Percentiles rank a stretch among this genome's conserved stretches.
Conservation (phyloP, 2,888 invertebrate species). For the Melanargia galathea region DNA sequence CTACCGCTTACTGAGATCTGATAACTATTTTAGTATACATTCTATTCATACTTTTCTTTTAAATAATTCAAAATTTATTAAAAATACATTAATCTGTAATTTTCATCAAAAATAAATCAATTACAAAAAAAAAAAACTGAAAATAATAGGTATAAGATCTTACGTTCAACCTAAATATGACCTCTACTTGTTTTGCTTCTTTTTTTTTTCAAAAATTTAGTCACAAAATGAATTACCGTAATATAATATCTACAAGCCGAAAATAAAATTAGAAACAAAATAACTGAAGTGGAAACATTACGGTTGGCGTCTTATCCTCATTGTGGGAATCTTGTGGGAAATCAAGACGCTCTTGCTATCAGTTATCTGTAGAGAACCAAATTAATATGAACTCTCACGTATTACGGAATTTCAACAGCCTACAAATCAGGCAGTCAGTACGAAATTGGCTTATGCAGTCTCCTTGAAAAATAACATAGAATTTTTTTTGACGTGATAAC, state of each 20-base stretch:
- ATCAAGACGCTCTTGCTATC: constrained; percentile 40
- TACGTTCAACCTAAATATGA: too few relatives aligned
- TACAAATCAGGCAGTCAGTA: constrained; percentile 1
- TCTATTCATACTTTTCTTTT: too few relatives aligned
- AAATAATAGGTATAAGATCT: too few relatives aligned
- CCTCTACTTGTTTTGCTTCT: not conserved
- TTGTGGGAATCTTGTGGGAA: constrained; percentile 44
- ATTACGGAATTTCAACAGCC: constrained; percentile 7
- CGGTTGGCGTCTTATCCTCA: constrained; percentile 40
- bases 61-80: too few relatives aligned
- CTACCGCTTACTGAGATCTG: too few relatives aligned
- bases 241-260: constrained; percentile 5
- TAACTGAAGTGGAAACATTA: constrained; percentile 36
- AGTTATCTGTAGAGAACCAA: constrained; percentile 32
- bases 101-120: too few relatives aligned
- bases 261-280: constrained; percentile 37
- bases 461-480: not conserved
- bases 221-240: constrained; percentile 1
- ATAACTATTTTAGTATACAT: too few relatives aligned
- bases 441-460: not conserved
- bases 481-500: not conserved
- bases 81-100: too few relatives aligned
- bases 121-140: too few relatives aligned
- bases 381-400: constrained; percentile 19
- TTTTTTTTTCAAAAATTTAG: not conserved